Evolutionary conservation across 2,113 vertebrate genomes (phyloP).

Genomic region (Sinocyclocheilus maitianheensis): DNA sequence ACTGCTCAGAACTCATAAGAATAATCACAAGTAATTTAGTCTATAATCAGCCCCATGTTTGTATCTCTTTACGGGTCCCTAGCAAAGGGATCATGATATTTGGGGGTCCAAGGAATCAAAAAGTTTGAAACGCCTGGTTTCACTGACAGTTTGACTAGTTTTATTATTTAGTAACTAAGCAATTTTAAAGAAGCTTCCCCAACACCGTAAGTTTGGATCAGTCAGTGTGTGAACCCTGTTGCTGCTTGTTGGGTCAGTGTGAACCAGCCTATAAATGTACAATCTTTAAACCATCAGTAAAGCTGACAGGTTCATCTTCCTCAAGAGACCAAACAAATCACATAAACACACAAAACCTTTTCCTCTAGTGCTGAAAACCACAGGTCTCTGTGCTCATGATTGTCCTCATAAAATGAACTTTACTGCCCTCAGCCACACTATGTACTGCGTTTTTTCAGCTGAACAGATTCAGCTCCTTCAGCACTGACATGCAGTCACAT

Average conservation of each 20-base stretch:
- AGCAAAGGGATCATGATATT: neutral
- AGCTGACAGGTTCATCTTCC: constrained; percentile 2
- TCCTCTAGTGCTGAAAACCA: neutral
- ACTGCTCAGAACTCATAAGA: neutral
- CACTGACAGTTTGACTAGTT: neutral
- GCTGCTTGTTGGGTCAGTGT: neutral
- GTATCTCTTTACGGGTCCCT: neutral
- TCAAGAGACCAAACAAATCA: constrained; percentile 1
- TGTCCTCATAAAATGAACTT: constrained; percentile 6
- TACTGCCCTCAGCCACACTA: neutral
- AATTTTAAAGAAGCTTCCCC: neutral
- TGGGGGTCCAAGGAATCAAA: neutral
- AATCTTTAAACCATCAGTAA: constrained; percentile 19
- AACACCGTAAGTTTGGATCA: neutral
- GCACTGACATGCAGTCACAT: neutral
- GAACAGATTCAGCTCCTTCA: neutral
- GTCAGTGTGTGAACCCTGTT: neutral
- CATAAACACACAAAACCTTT: neutral
- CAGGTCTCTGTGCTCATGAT: neutral
- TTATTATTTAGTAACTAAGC: neutral
- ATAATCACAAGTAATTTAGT: neutral
- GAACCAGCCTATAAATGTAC: constrained; percentile 6
- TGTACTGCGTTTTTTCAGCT: neutral
- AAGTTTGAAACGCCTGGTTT: no score
- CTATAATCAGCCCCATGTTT: neutral